Base-by-base conservation (phyloP, 2,888 invertebrate genomes). In the Hirtodrosophila histrioides region DNA sequence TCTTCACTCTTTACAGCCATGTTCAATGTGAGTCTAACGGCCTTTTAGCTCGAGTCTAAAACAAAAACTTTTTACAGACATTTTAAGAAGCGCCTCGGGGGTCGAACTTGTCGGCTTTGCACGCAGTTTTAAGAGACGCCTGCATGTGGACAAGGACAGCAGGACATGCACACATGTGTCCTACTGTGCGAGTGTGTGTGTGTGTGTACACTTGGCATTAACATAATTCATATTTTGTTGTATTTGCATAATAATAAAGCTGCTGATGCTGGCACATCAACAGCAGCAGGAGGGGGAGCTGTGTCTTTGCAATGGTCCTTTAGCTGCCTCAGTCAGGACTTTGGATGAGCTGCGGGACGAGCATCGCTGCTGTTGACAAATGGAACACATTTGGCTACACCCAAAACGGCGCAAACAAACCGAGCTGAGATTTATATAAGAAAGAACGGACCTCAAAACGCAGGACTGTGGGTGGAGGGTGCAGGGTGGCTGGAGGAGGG, bases 201-300 rank as follows among this genome's bases (percentile, higher is more conserved):
- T 57, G 11, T 44, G 29, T 49, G 51, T 36, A 72, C 69, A 53
- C 62, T 77, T 74, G 79, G 79, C 72, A 80, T 80, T 79, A 82
- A 75, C 79, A 79, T 79, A 79, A 79, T 82, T 79, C 82, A 79
- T 82, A 79, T 79, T 82, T 79, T 82, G 79, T 82, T 82, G 79
- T 79, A 79, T 79, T 79, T 79, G 79, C 79, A 82, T 79, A 79
- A 79, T 82, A 79, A 79, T 79, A 82, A 75, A 78, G 79, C 82
- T 82, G 79, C 76, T 79, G 79, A 79, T 79, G 83, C 65, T 61
- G 65, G 44, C 61, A 65, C 65, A 65, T 65, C 65, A 65, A 45
- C 61, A 40, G 41, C 50, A 63, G 24, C 39, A 33, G 56, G 46
- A 11, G 17, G 49, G 46, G 39, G 54, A 6, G 7, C 10, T 50